Conservation (phyloP, 2,888 invertebrate species). For the Epirrita christyi region DNA sequence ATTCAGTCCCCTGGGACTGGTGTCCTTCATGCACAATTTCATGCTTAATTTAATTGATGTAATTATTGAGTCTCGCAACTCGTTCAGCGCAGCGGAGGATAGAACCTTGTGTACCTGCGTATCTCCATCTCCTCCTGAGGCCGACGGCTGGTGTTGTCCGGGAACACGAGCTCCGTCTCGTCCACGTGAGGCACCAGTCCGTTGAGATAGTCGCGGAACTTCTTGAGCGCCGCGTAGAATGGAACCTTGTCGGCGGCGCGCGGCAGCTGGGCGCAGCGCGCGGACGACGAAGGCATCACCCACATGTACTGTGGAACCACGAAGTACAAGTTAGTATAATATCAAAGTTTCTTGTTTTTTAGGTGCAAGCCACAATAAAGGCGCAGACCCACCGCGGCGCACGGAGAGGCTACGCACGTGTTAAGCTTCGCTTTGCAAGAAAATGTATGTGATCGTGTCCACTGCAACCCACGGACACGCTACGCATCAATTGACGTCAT, state of each 20-base stretch:
- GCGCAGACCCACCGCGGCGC: no score
- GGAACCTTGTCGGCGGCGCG: slow-evolving; percentile 99
- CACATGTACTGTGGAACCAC: slow-evolving; percentile 92
- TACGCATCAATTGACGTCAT: no score
- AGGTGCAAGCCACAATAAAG: no score
- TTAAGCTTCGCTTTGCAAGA: no score
- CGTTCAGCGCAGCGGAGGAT: slow-evolving; percentile 97
- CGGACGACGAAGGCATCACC: slow-evolving; percentile 99
- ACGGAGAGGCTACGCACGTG: no score
- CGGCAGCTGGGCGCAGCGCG: slow-evolving; percentile 98
- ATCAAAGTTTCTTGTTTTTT: no score
- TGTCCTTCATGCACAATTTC: no score
- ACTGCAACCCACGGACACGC: no score
- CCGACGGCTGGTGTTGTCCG: slow-evolving; percentile 76
- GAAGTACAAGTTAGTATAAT: no score
- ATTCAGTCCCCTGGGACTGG: no score
- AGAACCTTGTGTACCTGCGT: slow-evolving; percentile 91
- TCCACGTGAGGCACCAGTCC: slow-evolving; percentile 93
- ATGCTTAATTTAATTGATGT: no score
- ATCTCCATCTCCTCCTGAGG: slow-evolving; percentile 84
- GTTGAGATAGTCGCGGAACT: slow-evolving; percentile 97
- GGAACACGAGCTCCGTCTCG: slow-evolving; percentile 94
- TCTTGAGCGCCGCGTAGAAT: slow-evolving; percentile 97
- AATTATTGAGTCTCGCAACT: slow-evolving; percentile 98
- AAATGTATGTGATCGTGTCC: no score